These are phyloP conservation scores for Baronia brevicornis DNA, from an alignment of 2,888 invertebrate genomes.

Conservation along the genomic window DNA sequence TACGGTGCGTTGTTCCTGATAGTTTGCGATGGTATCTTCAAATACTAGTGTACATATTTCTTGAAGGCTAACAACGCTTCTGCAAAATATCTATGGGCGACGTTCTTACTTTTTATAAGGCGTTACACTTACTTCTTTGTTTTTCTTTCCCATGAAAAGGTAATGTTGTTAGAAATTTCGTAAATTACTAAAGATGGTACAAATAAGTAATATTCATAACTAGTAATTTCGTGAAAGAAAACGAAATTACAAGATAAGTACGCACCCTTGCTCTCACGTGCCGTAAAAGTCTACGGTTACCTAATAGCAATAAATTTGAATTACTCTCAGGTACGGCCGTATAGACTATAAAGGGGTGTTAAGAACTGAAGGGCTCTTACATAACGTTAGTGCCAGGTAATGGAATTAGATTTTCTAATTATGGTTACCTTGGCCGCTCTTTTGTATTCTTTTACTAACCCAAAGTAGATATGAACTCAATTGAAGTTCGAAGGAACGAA, in stretches of 20 bases:
- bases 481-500: no score
- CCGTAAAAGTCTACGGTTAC: slow-evolving; percentile 16
- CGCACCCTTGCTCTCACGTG: slow-evolving; percentile 6
- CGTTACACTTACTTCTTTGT: no score
- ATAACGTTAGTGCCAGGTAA: slow-evolving; percentile 8
- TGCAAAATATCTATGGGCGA: no score
- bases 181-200: neutral
- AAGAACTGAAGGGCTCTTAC: slow-evolving; percentile 10
- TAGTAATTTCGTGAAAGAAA: slow-evolving; percentile 8
- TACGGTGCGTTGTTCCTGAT: no score
- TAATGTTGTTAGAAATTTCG: no score
- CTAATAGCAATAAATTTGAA: slow-evolving; percentile 19
- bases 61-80: no score
- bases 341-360: slow-evolving; percentile 7
- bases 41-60: no score
- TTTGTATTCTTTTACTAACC: no score
- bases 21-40: no score
- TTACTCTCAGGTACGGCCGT: slow-evolving; percentile 16
- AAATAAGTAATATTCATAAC: neutral
- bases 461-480: no score
- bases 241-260: neutral
- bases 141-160: no score
- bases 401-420: slow-evolving; percentile 7
- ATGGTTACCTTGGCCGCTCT: neutral
- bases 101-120: no score